A percentile compares a stretch with the other conserved stretches of the same genome.
These are phyloP conservation scores for Abscondita cerata DNA, from an alignment of 2,888 invertebrate species.

Conservation along the genomic window DNA sequence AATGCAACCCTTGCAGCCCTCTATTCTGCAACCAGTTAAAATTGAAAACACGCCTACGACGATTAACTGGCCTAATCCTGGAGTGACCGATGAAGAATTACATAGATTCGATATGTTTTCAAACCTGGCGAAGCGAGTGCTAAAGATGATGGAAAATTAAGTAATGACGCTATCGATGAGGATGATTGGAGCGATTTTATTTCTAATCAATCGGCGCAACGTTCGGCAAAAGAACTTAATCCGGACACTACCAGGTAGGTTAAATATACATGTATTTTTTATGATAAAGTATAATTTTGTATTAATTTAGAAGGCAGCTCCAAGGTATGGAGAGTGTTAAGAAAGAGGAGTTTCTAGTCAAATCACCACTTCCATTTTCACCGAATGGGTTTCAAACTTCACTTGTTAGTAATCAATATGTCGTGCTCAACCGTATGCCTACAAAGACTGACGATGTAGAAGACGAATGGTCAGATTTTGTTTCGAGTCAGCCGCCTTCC, in stretches of 20 bases:
- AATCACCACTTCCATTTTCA: conserved; percentile 30
- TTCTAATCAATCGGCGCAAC: conserved; percentile 49
- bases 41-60: conserved; percentile 49
- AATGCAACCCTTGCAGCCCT: conserved; percentile 47
- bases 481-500: conserved; percentile 58
- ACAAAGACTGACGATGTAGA: conserved; percentile 38
- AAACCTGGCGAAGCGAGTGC: conserved; percentile 12
- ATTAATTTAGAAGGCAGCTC: too few relatives aligned
- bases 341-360: conserved; percentile 9
- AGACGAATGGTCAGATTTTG: conserved; percentile 66
- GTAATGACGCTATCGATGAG: conserved; percentile 55
- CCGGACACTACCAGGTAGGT: conserved; percentile 25
- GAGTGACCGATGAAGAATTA: conserved; percentile 57
- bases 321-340: conserved; percentile 43
- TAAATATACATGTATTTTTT: too few relatives aligned
- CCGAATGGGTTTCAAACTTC: conserved; percentile 47
- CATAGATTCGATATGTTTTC: conserved; percentile 52
- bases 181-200: conserved; percentile 71
- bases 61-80: conserved; percentile 71
- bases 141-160: not conserved
- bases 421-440: conserved; percentile 11
- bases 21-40: conserved; percentile 32
- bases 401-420: conserved; percentile 52
- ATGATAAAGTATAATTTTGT: too few relatives aligned
- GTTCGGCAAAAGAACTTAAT: not conserved